Percentiles rank a stretch among this genome's conserved stretches.
These are phyloP conservation scores for Leptinotarsa juncta DNA, from an alignment of 2,888 invertebrate species.

Conservation along the genomic window DNA sequence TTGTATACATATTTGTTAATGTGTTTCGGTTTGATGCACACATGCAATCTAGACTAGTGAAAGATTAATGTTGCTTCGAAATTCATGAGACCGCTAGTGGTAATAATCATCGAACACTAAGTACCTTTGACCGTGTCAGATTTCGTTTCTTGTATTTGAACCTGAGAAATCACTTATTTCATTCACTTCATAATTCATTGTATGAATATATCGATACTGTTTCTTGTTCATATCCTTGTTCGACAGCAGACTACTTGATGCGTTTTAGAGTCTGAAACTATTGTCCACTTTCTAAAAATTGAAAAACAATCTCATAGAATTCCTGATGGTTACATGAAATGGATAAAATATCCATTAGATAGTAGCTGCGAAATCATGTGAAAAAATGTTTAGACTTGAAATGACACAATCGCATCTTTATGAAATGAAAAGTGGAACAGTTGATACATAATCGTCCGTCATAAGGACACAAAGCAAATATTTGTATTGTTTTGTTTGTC, in stretches of 20 bases:
- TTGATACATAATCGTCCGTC: constrained; percentile 32
- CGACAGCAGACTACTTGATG: too few species aligned
- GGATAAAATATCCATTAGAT: neutral
- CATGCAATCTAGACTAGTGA: constrained; percentile 24
- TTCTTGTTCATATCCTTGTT: too few species aligned
- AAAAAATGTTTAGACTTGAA: neutral
- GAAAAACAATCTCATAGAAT: too few species aligned
- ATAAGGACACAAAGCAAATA: constrained; percentile 37
- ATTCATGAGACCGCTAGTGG: constrained; percentile 16
- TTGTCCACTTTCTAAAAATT: too few species aligned
- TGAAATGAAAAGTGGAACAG: constrained; percentile 28
- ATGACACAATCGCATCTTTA: constrained; percentile 4
- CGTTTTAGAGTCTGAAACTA: too few species aligned
- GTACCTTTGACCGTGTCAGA: neutral
- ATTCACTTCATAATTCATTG: too few species aligned
- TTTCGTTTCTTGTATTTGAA: too few species aligned
- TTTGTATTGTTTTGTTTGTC: constrained; percentile 39
- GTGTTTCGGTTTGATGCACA: constrained; percentile 32
- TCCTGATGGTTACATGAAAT: neutral
- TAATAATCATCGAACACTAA: neutral
- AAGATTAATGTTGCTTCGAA: constrained; percentile 34
- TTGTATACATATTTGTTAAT: constrained; percentile 42
- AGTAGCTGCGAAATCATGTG: neutral
- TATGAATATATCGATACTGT: too few species aligned
- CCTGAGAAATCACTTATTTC: too few species aligned